Conservation (phyloP, 2,888 invertebrate genomes). For the Diachrysia chrysitis region DNA sequence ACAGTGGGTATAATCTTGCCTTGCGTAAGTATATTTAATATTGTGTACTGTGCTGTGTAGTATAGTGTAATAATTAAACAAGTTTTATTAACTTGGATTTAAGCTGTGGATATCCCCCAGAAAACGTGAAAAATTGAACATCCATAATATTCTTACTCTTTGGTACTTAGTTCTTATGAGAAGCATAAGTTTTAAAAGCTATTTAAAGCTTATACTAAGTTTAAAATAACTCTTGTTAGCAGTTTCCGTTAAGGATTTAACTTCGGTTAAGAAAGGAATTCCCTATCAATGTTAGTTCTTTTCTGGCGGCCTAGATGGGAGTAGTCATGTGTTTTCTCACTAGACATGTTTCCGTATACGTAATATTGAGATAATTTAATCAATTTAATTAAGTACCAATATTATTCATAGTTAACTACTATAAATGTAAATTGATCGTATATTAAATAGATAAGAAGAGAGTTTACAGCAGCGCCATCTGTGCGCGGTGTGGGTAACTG, state of each 20-base stretch:
- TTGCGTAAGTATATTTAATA: too few species aligned
- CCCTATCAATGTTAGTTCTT: background rate
- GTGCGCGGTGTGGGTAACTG: background rate
- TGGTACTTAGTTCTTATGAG: too few species aligned
- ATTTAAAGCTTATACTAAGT: too few species aligned
- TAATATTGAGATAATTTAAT: background rate
- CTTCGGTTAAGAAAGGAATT: background rate
- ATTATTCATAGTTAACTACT: background rate
- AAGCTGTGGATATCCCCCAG: too few species aligned
- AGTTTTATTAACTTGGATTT: too few species aligned
- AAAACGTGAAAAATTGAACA: too few species aligned
- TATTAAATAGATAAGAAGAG: background rate
- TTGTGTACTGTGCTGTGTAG: too few species aligned
- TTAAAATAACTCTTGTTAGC: background rate
- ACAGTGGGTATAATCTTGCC: too few species aligned
- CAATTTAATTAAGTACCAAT: background rate
- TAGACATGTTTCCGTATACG: too few species aligned
- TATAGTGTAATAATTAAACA: too few species aligned
- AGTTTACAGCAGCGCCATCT: slow-evolving; percentile 44
- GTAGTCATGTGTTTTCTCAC: background rate
- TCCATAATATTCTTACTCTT: too few species aligned
- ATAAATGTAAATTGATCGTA: background rate
- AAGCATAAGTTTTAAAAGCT: too few species aligned
- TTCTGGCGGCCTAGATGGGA: background rate
- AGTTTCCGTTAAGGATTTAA: background rate